Evolutionary conservation across 2,888 invertebrate species (phyloP).

Genomic region (Hemithea aestivaria): DNA sequence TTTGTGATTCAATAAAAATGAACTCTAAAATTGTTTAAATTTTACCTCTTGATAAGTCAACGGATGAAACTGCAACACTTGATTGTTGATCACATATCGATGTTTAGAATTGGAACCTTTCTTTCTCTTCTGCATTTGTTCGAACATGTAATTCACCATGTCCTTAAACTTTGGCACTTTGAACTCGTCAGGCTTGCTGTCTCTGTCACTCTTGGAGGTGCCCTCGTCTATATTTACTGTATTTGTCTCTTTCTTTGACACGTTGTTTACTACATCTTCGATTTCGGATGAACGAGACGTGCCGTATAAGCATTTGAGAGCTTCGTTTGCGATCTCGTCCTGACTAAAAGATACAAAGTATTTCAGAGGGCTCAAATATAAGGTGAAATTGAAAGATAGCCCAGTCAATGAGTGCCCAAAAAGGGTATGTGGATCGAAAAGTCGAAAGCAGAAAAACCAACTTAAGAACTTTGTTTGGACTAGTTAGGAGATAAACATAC

Average conservation of each 20-base stretch:
- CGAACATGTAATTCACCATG: conserved; percentile 85
- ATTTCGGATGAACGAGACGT: conserved; percentile 76
- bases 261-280: conserved; percentile 71
- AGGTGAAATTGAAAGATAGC: no score
- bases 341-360: conserved; percentile 80
- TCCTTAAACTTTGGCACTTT: conserved; percentile 85
- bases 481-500: no score
- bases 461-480: no score
- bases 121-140: conserved; percentile 81
- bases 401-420: no score
- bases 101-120: conserved; percentile 77
- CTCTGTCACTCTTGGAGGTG: conserved; percentile 61
- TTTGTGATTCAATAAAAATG: no score
- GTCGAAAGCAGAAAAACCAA: no score
- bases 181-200: conserved; percentile 50
- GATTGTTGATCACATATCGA: conserved; percentile 81
- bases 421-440: no score
- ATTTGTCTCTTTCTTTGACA: conserved; percentile 55
- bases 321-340: conserved; percentile 87
- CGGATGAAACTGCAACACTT: conserved; percentile 85
- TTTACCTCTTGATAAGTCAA: conserved; percentile 86
- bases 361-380: no score
- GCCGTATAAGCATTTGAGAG: conserved; percentile 86
- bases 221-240: conserved; percentile 53
- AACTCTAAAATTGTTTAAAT: not conserved